These are phyloP conservation scores for Drosophila suzukii DNA, from an alignment of 1,140 invertebrate species.

Conservation along the genomic window DNA sequence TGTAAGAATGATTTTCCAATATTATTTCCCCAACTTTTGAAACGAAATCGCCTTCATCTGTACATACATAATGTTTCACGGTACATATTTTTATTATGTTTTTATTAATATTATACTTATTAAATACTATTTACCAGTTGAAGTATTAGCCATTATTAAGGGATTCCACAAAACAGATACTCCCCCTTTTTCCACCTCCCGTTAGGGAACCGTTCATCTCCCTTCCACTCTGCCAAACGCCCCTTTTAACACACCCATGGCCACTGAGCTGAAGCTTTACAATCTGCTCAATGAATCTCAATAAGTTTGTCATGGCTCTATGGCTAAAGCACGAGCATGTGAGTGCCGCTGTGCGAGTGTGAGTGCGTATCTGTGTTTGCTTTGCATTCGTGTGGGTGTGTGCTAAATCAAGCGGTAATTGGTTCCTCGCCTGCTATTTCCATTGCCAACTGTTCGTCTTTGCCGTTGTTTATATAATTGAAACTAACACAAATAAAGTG, in stretches of 20 bases:
- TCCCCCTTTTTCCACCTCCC: not conserved
- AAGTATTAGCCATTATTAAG: constrained; percentile 71
- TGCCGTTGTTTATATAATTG: constrained; percentile 77
- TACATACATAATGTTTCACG: too few species aligned
- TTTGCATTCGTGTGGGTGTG: constrained; percentile 75
- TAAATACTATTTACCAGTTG: constrained; percentile 47
- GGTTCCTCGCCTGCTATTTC: constrained; percentile 57
- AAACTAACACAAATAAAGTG: constrained; percentile 82
- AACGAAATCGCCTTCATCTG: too few species aligned
- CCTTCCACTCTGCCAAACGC: too few species aligned
- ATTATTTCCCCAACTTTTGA: too few species aligned
- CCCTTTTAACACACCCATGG: constrained; percentile 10
- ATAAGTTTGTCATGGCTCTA: constrained; percentile 70
- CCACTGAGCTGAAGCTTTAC: constrained; percentile 58
- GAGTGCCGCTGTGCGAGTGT: constrained; percentile 5
- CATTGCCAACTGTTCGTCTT: constrained; percentile 6
- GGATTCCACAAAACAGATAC: constrained; percentile 13
- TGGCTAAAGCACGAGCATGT: constrained; percentile 23
- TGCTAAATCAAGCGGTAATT: constrained; percentile 81
- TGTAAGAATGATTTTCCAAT: too few species aligned
- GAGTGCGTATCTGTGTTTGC: constrained; percentile 55
- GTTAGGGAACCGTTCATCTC: not conserved
- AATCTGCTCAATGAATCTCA: constrained; percentile 81
- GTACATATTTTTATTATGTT: constrained; percentile 32
- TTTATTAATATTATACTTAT: constrained; percentile 57